phyloP scores from a whole-genome alignment of 2,797 vertebrate genomes.

The Ctenosaura bakeri region DNA sequence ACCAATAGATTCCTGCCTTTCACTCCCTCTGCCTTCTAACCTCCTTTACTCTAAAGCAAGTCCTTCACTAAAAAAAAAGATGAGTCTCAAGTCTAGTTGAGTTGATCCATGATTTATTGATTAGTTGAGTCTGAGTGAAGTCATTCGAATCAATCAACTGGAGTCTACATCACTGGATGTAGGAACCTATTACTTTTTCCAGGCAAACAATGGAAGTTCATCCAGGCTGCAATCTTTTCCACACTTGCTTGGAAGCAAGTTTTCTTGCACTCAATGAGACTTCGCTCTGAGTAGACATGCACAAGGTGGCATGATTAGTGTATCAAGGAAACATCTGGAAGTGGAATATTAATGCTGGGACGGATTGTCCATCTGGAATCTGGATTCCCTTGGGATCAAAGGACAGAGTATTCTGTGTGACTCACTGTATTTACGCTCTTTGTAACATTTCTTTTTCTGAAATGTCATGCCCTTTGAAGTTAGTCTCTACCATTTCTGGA shows the following conservation, averaged over 20 bases:
- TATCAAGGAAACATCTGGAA: neutral
- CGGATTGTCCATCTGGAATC: neutral
- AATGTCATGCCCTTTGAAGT: neutral
- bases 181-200: no score
- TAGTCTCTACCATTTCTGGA: neutral
- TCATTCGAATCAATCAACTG: no score
- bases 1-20: no score
- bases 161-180: neutral
- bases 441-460: neutral
- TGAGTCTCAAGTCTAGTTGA: no score
- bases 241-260: neutral
- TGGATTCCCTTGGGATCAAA: slow-evolving; percentile 9
- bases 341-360: neutral
- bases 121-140: no score
- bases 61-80: no score
- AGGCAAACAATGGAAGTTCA: neutral
- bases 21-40: no score
- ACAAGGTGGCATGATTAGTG: neutral
- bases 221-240: neutral
- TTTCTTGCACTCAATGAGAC: neutral
- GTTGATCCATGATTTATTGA: no score
- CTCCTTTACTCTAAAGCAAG: no score
- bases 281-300: neutral
- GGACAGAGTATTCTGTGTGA: neutral
- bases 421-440: neutral